Evolutionary conservation across 2,113 vertebrate genomes (phyloP), one percentile per base, ranked within the genome.

Genomic region (Glareola pratincola): DNA sequence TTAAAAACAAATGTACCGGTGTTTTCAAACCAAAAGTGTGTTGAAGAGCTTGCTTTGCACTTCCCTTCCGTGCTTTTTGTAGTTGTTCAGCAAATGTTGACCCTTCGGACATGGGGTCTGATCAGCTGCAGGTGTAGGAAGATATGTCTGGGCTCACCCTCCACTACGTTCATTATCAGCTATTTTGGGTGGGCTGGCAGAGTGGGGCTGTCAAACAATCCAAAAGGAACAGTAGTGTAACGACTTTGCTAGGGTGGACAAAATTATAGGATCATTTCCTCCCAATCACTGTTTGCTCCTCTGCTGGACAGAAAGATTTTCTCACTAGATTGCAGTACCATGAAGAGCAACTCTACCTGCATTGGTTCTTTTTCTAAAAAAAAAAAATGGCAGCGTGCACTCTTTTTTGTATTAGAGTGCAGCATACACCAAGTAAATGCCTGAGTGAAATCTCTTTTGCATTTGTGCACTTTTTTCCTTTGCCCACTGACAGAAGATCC

Each of bases 401-500:
- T 63, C 29, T 32, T 85, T 86, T 95, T 73, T 78, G 21, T 93
- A 43, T 85, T 93, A 92, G 84, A 87, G 79, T 93, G 66, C 93
- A 92, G 79, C 37, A 72, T 50, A 62, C 23, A 73, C 64, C 78
- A 83, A 90, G 29, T 68, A 95, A 97, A 95, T 73, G 88, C 90
- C 81, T 87, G 30, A 72, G 34, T 90, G 79, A 98, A 97, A 94
- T 95, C 67, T 92, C 86, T 92, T 96, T 92, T 96, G 91, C 94
- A 85, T 97, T 92, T 97, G 85, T 93, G 86, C 68, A 77, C 63
- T 92, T 93, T 82, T 87, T 86, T 95, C 80, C 74, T 88, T 87
- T 95, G 80, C 92, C 72, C 92, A 94, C 96, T 97, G 96, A 97
- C 97, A 97, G 81, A 50, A 93, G 94, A 94, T 97, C 98, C 98